These are phyloP conservation scores for Mastomys natalensis DNA, from an alignment of 2,113 vertebrate genomes.

Conservation along the genomic window DNA sequence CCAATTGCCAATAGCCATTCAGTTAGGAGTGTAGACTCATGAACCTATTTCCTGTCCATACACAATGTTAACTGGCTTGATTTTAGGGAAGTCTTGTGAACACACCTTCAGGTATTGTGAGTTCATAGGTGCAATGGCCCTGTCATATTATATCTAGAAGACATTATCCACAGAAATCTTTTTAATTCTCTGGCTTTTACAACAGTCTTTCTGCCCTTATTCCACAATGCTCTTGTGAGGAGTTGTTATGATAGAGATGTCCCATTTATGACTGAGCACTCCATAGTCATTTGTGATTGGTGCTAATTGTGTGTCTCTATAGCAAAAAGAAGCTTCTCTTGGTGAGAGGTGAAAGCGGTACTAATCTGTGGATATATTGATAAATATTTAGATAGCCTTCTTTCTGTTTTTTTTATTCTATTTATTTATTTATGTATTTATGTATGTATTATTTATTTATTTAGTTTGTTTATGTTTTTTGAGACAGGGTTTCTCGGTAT, in stretches of 20 bases:
- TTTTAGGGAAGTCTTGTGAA: background rate
- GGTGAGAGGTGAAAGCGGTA: background rate
- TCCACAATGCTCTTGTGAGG: background rate
- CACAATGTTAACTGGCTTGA: background rate
- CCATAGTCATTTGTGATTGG: background rate
- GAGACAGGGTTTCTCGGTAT: too few species aligned
- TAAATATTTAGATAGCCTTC: background rate
- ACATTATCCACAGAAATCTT: background rate
- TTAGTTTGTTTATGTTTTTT: too few species aligned
- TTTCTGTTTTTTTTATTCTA: background rate
- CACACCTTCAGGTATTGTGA: background rate
- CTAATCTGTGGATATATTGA: background rate
- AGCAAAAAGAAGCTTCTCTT: background rate
- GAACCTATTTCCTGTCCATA: background rate
- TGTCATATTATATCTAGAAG: background rate
- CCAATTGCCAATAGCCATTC: background rate
- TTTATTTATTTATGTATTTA: too few species aligned
- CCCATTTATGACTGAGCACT: background rate
- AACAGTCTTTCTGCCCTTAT: background rate
- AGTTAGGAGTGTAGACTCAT: background rate
- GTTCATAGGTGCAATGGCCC: too few species aligned
- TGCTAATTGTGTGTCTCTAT: background rate
- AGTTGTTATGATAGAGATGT: background rate
- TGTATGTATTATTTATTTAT: too few species aligned
- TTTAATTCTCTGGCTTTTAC: background rate